phyloP scores from a whole-genome alignment of 2,797 vertebrate genomes.

The Melanotaenia nigrans region DNA sequence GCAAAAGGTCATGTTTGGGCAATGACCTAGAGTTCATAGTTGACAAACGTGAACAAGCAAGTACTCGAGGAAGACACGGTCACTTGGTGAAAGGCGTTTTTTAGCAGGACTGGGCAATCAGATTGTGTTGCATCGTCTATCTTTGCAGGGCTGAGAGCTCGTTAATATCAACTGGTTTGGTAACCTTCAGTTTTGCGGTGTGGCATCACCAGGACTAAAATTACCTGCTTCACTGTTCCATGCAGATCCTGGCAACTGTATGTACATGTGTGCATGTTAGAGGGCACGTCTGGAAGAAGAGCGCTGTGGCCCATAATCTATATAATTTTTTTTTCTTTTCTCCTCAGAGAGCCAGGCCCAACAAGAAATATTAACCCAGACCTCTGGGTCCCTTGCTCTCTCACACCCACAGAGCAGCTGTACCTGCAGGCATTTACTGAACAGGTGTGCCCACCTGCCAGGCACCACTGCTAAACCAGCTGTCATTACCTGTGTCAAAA shows the following conservation, averaged over 20 bases:
- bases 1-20: slow-evolving; percentile 38
- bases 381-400: slow-evolving; percentile 64
- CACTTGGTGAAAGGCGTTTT: slow-evolving; percentile 39
- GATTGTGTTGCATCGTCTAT: slow-evolving; percentile 56
- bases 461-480: slow-evolving; percentile 84
- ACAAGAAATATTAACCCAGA: slow-evolving; percentile 67
- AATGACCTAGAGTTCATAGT: slow-evolving; percentile 29
- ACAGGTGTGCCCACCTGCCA: slow-evolving; percentile 81
- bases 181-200: slow-evolving; percentile 42
- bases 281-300: slow-evolving; percentile 59
- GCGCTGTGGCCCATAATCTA: slow-evolving; percentile 48
- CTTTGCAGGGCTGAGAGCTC: slow-evolving; percentile 54
- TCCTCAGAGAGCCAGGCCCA: slow-evolving; percentile 64
- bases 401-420: slow-evolving; percentile 73
- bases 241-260: slow-evolving; percentile 60
- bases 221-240: slow-evolving; percentile 42
- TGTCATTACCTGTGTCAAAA: slow-evolving; percentile 87
- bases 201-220: slow-evolving; percentile 57
- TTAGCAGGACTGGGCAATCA: slow-evolving; percentile 42
- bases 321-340: not conserved
- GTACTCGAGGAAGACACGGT: slow-evolving; percentile 18
- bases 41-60: slow-evolving; percentile 48
- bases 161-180: slow-evolving; percentile 48
- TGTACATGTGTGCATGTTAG: slow-evolving; percentile 55
- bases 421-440: slow-evolving; percentile 81